phyloP scores from a whole-genome alignment of 53 echinoderm and acorn worm species.

The Glandiceps talaboti region DNA sequence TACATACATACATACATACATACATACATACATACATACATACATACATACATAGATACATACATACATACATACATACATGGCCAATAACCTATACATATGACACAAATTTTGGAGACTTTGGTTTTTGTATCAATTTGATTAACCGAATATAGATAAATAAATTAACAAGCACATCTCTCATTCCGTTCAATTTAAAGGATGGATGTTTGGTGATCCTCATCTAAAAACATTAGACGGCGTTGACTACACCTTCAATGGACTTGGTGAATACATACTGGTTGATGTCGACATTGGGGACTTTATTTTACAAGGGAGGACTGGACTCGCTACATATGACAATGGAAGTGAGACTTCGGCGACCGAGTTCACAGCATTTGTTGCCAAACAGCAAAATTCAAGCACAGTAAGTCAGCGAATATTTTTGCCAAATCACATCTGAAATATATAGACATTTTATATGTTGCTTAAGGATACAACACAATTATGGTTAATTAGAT shows the following conservation, averaged over 20 bases:
- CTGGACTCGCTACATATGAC: background rate
- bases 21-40: background rate
- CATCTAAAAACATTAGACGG: constrained; percentile 82
- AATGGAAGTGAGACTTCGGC: constrained; percentile 17
- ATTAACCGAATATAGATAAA: too few species aligned
- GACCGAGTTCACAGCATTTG: constrained; percentile 63
- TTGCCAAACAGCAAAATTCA: constrained; percentile 26
- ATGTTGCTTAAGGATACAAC: too few species aligned
- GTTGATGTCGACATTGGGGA: constrained; percentile 25
- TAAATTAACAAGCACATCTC: too few species aligned
- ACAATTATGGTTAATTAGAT: too few species aligned
- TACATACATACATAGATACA: background rate
- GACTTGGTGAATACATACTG: constrained; percentile 78
- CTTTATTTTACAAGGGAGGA: constrained; percentile 68
- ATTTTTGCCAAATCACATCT: too few species aligned
- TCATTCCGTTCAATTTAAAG: too few species aligned
- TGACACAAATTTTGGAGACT: too few species aligned
- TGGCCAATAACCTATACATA: background rate
- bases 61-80: background rate
- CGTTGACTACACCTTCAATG: constrained; percentile 80
- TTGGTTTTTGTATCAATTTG: too few species aligned
- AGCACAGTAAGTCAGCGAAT: constrained; percentile 1
- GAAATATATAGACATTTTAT: too few species aligned
- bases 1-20: too few species aligned
- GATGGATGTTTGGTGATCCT: constrained; percentile 88